Evolutionary conservation across 1,140 invertebrate genomes (phyloP).

Genomic region (Procambarus clarkii): DNA sequence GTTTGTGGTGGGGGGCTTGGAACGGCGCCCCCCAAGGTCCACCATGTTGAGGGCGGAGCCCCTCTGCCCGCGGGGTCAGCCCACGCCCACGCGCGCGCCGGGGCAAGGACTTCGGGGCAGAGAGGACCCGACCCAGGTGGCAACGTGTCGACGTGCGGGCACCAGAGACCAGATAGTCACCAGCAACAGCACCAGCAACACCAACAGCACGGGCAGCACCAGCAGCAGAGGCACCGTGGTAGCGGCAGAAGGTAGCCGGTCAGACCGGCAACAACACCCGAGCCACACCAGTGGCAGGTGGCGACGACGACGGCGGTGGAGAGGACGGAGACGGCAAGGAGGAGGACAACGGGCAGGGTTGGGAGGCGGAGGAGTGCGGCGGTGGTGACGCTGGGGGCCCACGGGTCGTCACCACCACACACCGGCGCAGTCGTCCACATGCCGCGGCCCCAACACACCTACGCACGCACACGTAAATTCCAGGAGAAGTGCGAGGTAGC

Average conservation of each 20-base stretch:
- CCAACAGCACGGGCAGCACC: conserved; percentile 36
- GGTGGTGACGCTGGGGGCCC: background rate
- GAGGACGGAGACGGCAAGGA: background rate
- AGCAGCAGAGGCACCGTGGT: conserved; percentile 44
- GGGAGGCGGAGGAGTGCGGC: conserved; percentile 7
- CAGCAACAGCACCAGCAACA: conserved; percentile 46
- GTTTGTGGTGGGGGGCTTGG: conserved; percentile 40
- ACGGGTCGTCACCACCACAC: conserved; percentile 23
- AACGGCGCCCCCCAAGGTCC: conserved; percentile 56
- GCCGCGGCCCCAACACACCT: conserved; percentile 1
- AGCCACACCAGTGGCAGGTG: background rate
- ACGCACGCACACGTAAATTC: conserved; percentile 17
- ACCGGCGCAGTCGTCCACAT: conserved; percentile 44
- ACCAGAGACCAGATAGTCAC: conserved; percentile 25
- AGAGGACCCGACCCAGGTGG: conserved; percentile 14
- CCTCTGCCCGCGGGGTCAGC: conserved; percentile 63
- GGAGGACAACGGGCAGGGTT: conserved; percentile 1
- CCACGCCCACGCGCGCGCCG: conserved; percentile 59
- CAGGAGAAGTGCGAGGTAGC: background rate
- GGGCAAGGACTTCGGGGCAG: conserved; percentile 40
- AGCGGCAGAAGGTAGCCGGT: conserved; percentile 7
- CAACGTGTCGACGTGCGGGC: conserved; percentile 32
- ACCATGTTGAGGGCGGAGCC: conserved; percentile 40
- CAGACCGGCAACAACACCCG: background rate
- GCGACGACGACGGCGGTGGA: background rate